phyloP scores from a whole-genome alignment of 2,113 vertebrate genomes.

The Pelusios castaneus region DNA sequence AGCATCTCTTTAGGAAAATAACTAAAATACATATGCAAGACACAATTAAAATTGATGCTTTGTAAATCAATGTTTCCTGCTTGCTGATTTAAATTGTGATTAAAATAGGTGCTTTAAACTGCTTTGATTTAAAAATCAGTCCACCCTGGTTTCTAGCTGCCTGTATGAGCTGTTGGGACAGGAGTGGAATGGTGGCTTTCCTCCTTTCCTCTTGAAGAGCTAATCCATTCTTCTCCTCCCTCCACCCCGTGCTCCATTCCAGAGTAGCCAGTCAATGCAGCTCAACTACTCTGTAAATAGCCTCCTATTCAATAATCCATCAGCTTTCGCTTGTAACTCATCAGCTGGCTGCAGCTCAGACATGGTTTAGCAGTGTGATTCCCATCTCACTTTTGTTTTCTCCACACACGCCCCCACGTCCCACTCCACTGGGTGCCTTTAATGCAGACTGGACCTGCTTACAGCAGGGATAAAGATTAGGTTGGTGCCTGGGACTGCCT shows the following conservation, averaged over 20 bases:
- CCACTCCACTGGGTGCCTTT: neutral
- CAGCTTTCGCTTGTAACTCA: neutral
- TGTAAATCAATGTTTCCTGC: neutral
- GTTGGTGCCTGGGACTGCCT: neutral
- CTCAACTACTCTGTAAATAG: neutral
- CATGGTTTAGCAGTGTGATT: neutral
- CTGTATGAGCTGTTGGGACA: neutral
- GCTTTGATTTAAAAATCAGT: neutral
- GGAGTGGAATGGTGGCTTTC: neutral
- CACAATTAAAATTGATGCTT: neutral
- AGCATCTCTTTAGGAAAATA: neutral
- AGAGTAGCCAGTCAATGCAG: neutral
- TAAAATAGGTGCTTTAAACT: neutral
- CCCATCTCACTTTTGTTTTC: neutral
- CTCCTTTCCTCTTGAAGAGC: neutral
- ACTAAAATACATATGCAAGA: neutral
- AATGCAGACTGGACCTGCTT: neutral
- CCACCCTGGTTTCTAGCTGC: neutral
- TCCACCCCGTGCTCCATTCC: neutral
- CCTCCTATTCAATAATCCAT: neutral
- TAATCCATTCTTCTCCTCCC: neutral
- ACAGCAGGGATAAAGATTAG: neutral
- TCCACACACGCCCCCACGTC: neutral
- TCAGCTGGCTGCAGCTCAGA: neutral
- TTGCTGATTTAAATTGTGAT: neutral